Evolutionary conservation across 2,797 vertebrate species (phyloP), one percentile per base, ranked within the genome.

Genomic region (Pagetopsis macropterus): DNA sequence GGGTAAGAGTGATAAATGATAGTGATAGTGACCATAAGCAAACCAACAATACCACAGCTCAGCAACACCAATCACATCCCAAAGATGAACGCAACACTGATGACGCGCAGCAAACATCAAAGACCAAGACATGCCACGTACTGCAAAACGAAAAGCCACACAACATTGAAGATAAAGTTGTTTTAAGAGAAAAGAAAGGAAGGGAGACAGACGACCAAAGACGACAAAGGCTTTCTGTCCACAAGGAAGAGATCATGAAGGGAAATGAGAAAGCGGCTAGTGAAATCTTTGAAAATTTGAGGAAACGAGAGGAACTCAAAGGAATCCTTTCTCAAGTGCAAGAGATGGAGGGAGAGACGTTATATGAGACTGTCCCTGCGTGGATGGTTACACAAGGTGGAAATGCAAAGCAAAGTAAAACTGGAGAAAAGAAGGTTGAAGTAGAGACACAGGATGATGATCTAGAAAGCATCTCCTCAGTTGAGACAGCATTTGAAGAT

Each of bases 401-500:
- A 72, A 85, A 54, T 51, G 79, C 62, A 66, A 88, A 79, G 62
- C 78, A 76, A 80, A 80, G 76, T 33, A 91, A 85, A 90, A 73
- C 45, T 17, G 78, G 81, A 14, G 77, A 85, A 68, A 90, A 81
- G 78, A 94, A 91, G 65, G 71, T 84, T 21, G 90, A 84, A 74
- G 65, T 78, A 50, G 94, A 91, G 73, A 75, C 82, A 17, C 65
- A 60, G 48, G 95, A 92, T 1, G 94, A 94, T 33, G 95, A 96
- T 2, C 13, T 91, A 5, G 94, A 96, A 65, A 93, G 94, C 2
- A 75, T 86, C 68, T 95, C 95, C 33, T 97, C 97, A 0, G 91
- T 99, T 65, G 95, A 97, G 57, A 90, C 94, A 46, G 97, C 92
- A 12, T 99, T 96, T 48, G 98, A 96, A 78, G 98, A 99, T 83